These are phyloP conservation scores for Otolemur garnettii DNA, from an alignment of 2,113 vertebrate genomes.

Conservation along the genomic window DNA sequence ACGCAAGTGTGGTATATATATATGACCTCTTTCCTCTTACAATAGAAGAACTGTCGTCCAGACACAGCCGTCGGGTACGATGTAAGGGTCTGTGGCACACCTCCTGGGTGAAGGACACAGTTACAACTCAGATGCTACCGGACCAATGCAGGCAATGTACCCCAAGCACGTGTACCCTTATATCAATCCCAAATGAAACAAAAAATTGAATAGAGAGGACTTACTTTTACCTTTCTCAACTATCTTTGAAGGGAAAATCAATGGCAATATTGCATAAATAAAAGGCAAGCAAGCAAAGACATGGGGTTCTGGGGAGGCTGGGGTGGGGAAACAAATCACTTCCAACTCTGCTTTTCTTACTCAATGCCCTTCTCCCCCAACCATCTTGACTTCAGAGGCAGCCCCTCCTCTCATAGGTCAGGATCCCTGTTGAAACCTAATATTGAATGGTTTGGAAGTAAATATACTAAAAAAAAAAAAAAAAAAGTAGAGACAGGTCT, in stretches of 20 bases:
- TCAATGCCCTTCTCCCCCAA: not conserved
- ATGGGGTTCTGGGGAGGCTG: no score
- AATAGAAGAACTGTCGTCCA: not conserved
- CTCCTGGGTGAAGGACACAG: no score
- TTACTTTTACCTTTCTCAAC: not conserved
- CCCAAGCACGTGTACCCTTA: no score
- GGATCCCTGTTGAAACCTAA: not conserved
- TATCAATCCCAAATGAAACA: not conserved
- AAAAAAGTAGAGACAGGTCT: not conserved
- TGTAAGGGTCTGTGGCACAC: no score
- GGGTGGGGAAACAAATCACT: not conserved
- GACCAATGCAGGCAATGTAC: no score
- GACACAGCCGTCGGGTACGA: no score
- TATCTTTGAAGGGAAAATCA: slow-evolving; percentile 6
- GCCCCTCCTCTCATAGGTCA: not conserved
- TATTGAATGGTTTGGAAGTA: not conserved
- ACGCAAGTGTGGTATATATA: not conserved
- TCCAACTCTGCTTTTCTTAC: not conserved
- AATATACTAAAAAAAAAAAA: not conserved
- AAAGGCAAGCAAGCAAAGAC: not conserved
- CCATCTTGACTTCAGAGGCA: not conserved
- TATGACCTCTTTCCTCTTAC: not conserved
- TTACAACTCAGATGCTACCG: no score
- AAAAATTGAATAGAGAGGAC: not conserved
- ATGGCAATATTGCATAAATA: not conserved